A percentile compares a stretch with the other conserved stretches of the same genome.
Evolutionary conservation across 2,888 invertebrate species (phyloP).

Genomic region (Limnephilus lunatus): DNA sequence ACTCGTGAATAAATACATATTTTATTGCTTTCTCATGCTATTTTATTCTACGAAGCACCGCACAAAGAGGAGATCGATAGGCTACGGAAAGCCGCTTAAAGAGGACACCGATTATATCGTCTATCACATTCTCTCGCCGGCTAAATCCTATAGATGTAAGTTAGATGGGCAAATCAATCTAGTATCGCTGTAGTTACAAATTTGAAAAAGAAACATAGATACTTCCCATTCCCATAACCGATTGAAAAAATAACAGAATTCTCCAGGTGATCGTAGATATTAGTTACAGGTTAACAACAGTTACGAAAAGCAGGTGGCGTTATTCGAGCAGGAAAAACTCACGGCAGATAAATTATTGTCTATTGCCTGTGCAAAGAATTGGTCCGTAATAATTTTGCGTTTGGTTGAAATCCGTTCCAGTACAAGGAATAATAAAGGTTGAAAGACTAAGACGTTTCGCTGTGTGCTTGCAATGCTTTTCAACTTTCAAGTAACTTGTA

Average conservation of each 20-base stretch:
- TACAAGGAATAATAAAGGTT: background rate
- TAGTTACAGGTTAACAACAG: background rate
- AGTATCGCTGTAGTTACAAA: background rate
- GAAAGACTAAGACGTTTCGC: background rate
- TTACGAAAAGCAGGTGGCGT: background rate
- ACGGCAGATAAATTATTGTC: slow-evolving; percentile 6
- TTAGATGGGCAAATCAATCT: background rate
- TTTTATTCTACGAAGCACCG: too few species aligned
- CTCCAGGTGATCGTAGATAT: background rate
- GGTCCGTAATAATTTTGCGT: background rate
- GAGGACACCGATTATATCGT: too few species aligned
- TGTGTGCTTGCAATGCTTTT: background rate
- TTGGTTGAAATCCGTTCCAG: background rate
- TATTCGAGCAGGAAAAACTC: slow-evolving; percentile 2
- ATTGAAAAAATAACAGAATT: background rate
- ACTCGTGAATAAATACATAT: too few species aligned
- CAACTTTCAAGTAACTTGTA: background rate
- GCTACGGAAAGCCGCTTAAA: too few species aligned
- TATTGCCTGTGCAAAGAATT: background rate
- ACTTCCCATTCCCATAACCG: background rate
- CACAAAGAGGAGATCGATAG: too few species aligned
- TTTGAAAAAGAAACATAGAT: background rate
- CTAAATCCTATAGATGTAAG: too few species aligned
- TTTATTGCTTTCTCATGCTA: too few species aligned
- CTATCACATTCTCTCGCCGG: too few species aligned